Evolutionary conservation across 23 tunicate genomes (phyloP).

Genomic region (Halocynthia aurantium): DNA sequence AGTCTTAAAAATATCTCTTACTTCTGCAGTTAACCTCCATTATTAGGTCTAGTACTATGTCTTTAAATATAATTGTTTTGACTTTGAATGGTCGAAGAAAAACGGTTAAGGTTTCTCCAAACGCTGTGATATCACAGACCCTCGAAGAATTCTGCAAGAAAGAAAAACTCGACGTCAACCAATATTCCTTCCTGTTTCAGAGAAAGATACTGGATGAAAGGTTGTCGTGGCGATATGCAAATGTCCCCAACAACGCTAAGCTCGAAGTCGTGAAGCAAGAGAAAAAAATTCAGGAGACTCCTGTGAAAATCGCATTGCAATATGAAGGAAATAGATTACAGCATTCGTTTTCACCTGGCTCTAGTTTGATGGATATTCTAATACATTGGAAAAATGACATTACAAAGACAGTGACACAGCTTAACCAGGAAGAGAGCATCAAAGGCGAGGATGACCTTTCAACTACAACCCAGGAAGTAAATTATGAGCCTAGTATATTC

Average conservation of each 20-base stretch:
- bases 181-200: conserved; percentile 26
- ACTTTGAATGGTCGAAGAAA: conserved; percentile 30
- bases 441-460: not conserved
- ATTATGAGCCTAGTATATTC: conserved; percentile 31
- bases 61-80: conserved; percentile 6
- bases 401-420: not conserved
- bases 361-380: conserved; percentile 21
- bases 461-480: not conserved
- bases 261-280: conserved; percentile 34
- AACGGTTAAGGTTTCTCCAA: conserved; percentile 26
- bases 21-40: no score
- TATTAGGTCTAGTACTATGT: conserved; percentile 6
- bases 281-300: not conserved
- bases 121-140: conserved; percentile 25
- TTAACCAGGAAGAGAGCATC: no score
- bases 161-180: conserved; percentile 31
- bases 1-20: no score
- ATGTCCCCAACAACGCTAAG: conserved; percentile 76
- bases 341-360: conserved; percentile 26
- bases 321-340: conserved; percentile 38
- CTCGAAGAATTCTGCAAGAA: conserved; percentile 53
- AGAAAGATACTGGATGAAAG: conserved; percentile 38
- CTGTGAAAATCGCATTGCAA: conserved; percentile 64
- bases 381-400: conserved; percentile 33
- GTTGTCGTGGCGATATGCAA: conserved; percentile 65